Conservation (phyloP, 2,113 vertebrate genomes). For the Gymnobelideus leadbeateri region DNA sequence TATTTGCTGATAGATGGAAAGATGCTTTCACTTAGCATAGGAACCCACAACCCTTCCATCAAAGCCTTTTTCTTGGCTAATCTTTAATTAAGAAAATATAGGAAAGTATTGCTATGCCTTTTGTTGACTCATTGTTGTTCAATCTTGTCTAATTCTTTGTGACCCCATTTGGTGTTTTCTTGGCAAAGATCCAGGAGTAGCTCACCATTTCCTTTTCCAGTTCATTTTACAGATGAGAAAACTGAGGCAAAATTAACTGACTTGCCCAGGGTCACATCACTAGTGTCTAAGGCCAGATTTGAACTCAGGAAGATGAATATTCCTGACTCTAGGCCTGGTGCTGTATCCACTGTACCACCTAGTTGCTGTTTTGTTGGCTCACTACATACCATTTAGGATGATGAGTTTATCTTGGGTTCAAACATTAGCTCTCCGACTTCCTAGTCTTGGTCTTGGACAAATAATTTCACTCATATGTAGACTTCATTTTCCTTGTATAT, state of each 20-base stretch:
- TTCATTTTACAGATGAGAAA: background rate
- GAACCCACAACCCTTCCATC: background rate
- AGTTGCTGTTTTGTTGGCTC: background rate
- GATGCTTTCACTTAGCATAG: background rate
- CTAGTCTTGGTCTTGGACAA: background rate
- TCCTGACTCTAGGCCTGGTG: background rate
- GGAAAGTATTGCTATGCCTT: background rate
- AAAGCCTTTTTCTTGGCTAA: background rate
- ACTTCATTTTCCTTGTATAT: conserved; percentile 7
- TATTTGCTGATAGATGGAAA: background rate
- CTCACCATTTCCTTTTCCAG: background rate
- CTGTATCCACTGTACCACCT: background rate
- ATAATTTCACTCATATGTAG: conserved; percentile 24
- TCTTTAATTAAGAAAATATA: background rate
- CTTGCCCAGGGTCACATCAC: background rate
- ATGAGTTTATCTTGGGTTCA: conserved; percentile 39
- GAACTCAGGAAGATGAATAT: background rate
- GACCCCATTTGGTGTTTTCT: background rate
- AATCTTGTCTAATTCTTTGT: background rate
- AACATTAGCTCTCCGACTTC: conserved; percentile 13
- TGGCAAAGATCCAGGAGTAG: background rate
- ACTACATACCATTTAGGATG: background rate
- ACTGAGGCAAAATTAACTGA: background rate
- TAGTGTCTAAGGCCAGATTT: background rate
- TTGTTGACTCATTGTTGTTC: background rate